These are phyloP conservation scores for Lacerta viridis DNA, from an alignment of 2,797 vertebrate species.

Conservation along the genomic window DNA sequence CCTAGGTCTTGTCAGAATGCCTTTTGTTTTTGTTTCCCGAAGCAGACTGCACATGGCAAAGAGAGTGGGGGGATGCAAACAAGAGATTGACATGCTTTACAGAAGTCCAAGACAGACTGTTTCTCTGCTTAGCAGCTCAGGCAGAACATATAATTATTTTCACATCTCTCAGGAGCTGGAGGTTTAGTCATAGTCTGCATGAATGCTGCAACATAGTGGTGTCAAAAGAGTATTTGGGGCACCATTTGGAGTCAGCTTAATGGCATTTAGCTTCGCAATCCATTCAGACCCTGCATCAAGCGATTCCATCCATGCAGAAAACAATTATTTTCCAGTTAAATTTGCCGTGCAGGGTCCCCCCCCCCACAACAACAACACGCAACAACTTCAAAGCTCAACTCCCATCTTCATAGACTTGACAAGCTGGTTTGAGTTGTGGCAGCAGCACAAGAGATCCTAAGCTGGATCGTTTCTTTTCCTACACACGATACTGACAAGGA, in stretches of 20 bases:
- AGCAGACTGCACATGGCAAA: constrained; percentile 53
- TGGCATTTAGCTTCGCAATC: constrained; percentile 66
- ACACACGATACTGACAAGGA: background rate
- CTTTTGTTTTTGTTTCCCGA: constrained; percentile 70
- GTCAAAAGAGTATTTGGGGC: constrained; percentile 56
- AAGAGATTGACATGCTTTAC: constrained; percentile 68
- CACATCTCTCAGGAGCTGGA: constrained; percentile 64
- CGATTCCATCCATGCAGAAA: constrained; percentile 69
- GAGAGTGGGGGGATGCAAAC: constrained; percentile 63
- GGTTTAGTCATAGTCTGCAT: constrained; percentile 59
- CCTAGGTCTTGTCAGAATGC: constrained; percentile 46
- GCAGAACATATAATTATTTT: constrained; percentile 78
- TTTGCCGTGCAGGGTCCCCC: constrained; percentile 53
- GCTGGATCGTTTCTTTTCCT: background rate
- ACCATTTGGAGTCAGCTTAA: constrained; percentile 63
- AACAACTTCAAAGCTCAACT: background rate
- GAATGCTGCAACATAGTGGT: constrained; percentile 52
- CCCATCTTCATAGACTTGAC: constrained; percentile 53
- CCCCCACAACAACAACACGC: no score
- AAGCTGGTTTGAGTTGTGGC: constrained; percentile 59
- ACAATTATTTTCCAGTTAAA: constrained; percentile 71
- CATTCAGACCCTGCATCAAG: constrained; percentile 67
- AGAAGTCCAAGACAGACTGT: constrained; percentile 58
- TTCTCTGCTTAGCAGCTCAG: constrained; percentile 69
- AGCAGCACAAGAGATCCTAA: background rate